Conservation (phyloP, 2,113 vertebrate species). For the Scartelaos histophorus region DNA sequence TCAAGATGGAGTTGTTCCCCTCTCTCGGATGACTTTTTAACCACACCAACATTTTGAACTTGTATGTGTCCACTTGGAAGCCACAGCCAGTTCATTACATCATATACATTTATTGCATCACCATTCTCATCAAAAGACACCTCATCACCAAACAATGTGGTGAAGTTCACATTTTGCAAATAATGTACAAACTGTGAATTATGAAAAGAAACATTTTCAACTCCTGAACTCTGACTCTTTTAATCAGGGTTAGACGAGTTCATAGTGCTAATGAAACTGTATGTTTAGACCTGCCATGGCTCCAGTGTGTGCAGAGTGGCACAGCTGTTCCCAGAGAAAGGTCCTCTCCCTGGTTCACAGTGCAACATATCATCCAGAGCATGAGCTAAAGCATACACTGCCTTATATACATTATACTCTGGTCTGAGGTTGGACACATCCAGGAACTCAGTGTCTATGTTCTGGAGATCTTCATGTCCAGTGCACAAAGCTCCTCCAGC, state of each 20-base stretch:
- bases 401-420: conserved; percentile 75
- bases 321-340: conserved; percentile 64
- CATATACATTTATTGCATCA: conserved; percentile 72
- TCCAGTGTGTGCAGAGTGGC: conserved; percentile 53
- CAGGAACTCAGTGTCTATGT: conserved; percentile 40
- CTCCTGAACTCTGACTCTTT: not conserved
- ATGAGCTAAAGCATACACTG: conserved; percentile 72
- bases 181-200: conserved; percentile 63
- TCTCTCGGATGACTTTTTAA: conserved; percentile 50
- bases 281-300: conserved; percentile 69
- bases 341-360: conserved; percentile 67
- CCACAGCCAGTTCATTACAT: conserved; percentile 74
- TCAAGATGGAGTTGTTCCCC: conserved; percentile 60
- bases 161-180: conserved; percentile 68
- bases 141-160: conserved; percentile 67
- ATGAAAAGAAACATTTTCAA: not conserved
- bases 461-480: conserved; percentile 61
- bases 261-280: not conserved
- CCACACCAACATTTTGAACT: conserved; percentile 61
- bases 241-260: not conserved
- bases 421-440: conserved; percentile 58
- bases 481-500: conserved; percentile 47
- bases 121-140: conserved; percentile 75
- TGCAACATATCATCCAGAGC: conserved; percentile 61
- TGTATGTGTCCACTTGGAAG: conserved; percentile 49